These are phyloP conservation scores for Cyanoliseus patagonus DNA, from an alignment of 2,113 vertebrate species.

Conservation along the genomic window DNA sequence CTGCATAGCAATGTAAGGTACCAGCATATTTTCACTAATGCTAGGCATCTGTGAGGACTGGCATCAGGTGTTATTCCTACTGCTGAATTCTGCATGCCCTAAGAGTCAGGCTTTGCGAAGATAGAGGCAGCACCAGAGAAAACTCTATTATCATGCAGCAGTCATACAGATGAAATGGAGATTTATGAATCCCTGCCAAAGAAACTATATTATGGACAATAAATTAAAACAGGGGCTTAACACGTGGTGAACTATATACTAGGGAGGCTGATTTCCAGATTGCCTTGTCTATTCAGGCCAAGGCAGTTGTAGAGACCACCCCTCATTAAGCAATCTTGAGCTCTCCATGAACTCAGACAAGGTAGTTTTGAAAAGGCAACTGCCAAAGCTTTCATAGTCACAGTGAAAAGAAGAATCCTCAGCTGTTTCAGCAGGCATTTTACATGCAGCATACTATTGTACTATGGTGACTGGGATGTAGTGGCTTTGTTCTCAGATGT, in stretches of 20 bases:
- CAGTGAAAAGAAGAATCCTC: neutral
- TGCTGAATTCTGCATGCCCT: conserved; percentile 45
- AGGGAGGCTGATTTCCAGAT: conserved; percentile 61
- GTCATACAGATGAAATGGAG: conserved; percentile 51
- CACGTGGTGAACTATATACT: conserved; percentile 34
- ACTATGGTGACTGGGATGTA: neutral
- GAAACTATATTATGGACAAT: conserved; percentile 68
- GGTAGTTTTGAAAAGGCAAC: conserved; percentile 8
- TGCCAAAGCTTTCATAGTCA: neutral
- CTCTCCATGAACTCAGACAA: conserved; percentile 2
- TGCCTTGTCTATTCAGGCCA: conserved; percentile 42
- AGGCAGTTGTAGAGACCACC: conserved; percentile 19
- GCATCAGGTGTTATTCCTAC: conserved; percentile 52
- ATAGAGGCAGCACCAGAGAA: conserved; percentile 60
- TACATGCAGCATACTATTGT: neutral
- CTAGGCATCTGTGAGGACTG: conserved; percentile 48
- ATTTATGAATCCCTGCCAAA: conserved; percentile 75
- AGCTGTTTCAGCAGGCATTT: neutral
- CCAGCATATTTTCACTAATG: conserved; percentile 68
- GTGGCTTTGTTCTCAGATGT: neutral
- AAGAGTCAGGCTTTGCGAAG: conserved; percentile 41
- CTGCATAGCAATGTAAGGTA: conserved; percentile 67
- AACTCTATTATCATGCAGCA: conserved; percentile 66
- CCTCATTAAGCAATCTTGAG: neutral
- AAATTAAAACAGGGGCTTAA: conserved; percentile 76